A percentile compares a stretch with the other conserved stretches of the same genome.
phyloP scores from a whole-genome alignment of 2,797 vertebrate genomes.

The Enteromius fasciolatus region DNA sequence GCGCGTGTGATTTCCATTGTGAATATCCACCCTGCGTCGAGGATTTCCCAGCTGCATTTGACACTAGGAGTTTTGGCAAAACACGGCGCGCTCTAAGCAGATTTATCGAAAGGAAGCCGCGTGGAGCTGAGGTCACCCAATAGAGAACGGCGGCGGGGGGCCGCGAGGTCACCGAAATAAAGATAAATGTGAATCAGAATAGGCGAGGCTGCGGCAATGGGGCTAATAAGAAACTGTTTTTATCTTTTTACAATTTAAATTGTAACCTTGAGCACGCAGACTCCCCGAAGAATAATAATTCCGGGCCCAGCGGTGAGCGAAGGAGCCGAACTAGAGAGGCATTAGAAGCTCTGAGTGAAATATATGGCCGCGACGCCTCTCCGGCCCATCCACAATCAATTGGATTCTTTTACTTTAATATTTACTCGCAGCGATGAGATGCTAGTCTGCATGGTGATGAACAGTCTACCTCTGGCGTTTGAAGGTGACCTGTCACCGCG shows the following conservation, averaged over 20 bases:
- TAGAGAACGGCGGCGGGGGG: constrained; percentile 68
- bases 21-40: constrained; percentile 65
- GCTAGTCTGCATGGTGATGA: constrained; percentile 99
- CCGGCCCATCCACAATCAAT: constrained; percentile 97
- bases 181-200: constrained; percentile 85
- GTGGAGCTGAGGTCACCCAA: constrained; percentile 80
- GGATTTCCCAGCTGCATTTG: constrained; percentile 61
- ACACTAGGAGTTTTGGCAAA: constrained; percentile 68
- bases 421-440: constrained; percentile 99
- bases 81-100: constrained; percentile 78
- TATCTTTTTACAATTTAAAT: constrained; percentile 88
- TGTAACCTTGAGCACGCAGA: constrained; percentile 89
- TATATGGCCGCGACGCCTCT: constrained; percentile 92
- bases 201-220: constrained; percentile 82
- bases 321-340: constrained; percentile 78
- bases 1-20: constrained; percentile 75
- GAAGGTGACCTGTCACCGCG: constrained; percentile 99
- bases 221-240: constrained; percentile 92
- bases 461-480: constrained; percentile 99
- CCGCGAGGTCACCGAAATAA: constrained; percentile 84
- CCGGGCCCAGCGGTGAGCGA: constrained; percentile 62
- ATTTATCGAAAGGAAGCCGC: constrained; percentile 81
- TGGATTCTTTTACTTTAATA: constrained; percentile 99
- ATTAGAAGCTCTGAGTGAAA: constrained; percentile 92
- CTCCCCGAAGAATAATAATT: constrained; percentile 89